Conservation (phyloP, 2,113 vertebrate species). For the Lontra canadensis region DNA sequence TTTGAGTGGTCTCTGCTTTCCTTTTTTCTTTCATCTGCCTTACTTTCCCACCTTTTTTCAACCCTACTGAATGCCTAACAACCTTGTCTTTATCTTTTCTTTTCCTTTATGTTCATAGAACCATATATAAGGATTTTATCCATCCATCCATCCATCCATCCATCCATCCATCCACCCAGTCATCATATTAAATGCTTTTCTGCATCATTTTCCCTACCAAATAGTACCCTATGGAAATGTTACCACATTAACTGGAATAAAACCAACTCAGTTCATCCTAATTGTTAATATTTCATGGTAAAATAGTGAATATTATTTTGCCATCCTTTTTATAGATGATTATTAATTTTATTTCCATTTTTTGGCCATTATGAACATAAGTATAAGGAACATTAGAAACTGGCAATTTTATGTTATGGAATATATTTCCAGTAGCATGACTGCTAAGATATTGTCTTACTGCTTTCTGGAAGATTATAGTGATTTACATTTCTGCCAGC, state of each 20-base stretch:
- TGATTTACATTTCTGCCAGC: neutral
- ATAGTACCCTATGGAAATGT: neutral
- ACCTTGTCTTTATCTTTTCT: neutral
- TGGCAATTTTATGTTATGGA: neutral
- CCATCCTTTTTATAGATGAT: neutral
- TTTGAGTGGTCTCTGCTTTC: neutral
- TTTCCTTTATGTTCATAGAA: neutral
- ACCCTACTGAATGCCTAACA: neutral
- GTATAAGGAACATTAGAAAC: neutral
- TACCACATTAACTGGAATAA: neutral
- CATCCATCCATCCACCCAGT: neutral
- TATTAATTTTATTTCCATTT: conserved; percentile 1
- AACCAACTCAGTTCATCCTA: neutral
- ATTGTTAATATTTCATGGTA: neutral
- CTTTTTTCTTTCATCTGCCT: neutral
- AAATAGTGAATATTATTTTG: neutral
- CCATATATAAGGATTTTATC: neutral
- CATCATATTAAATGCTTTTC: neutral
- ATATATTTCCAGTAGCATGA: neutral
- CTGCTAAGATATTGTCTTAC: neutral
- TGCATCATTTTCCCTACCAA: neutral
- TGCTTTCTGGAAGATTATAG: neutral
- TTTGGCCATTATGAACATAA: neutral
- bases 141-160: neutral
- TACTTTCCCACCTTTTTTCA: neutral